phyloP scores from a whole-genome alignment of 2,797 vertebrate genomes.

The Dicrostonyx torquatus region DNA sequence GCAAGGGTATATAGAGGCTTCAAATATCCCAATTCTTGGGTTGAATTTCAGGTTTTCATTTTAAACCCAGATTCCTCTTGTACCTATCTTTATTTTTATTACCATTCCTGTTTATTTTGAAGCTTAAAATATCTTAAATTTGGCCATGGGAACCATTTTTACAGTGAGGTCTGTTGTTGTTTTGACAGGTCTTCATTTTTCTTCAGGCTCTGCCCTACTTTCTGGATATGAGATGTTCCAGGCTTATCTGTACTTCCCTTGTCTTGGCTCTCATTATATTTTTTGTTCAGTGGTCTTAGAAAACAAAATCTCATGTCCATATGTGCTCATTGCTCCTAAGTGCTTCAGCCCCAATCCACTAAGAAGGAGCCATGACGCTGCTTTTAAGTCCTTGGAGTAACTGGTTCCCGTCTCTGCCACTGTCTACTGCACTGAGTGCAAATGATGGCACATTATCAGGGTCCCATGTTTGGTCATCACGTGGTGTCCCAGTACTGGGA shows the following conservation, averaged over 20 bases:
- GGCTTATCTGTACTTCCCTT: not conserved
- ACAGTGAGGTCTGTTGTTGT: not conserved
- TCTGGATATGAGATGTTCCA: not conserved
- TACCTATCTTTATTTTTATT: not conserved
- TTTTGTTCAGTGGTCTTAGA: not conserved
- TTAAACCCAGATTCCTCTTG: not conserved
- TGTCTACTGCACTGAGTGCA: not conserved
- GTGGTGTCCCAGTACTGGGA: no score
- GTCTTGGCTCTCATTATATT: not conserved
- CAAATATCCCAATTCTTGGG: not conserved
- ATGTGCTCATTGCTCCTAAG: not conserved
- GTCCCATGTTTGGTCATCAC: not conserved
- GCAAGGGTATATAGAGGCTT: not conserved
- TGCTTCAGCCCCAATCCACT: accelerated
- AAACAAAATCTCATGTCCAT: not conserved
- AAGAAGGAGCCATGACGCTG: not conserved
- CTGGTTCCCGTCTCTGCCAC: not conserved
- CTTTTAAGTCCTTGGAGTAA: not conserved
- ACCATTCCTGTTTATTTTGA: not conserved
- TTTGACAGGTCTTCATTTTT: not conserved
- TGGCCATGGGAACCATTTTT: not conserved
- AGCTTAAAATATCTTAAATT: not conserved
- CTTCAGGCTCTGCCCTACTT: not conserved
- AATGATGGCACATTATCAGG: not conserved
- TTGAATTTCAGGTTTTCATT: not conserved